A percentile compares a stretch with the other conserved stretches of the same genome.
Evolutionary conservation across 2,888 invertebrate species (phyloP).

Genomic region (Volucella inflata): DNA sequence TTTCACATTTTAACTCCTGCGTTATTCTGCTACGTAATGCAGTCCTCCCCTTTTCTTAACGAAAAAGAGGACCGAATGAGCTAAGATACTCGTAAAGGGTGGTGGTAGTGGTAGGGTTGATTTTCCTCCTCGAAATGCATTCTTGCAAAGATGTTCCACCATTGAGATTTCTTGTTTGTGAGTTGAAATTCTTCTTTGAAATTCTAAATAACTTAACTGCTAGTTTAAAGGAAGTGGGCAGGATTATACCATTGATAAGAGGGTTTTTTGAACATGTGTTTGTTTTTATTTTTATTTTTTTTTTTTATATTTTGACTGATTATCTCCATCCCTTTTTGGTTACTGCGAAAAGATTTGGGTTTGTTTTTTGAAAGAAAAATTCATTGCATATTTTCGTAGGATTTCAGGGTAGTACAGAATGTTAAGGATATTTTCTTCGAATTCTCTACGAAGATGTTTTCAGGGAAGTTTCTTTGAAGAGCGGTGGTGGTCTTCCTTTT

Average conservation of each 20-base stretch:
- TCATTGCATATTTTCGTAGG: constrained; percentile 70
- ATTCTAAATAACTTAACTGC: constrained; percentile 74
- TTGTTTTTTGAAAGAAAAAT: constrained; percentile 65
- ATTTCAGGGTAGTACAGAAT: constrained; percentile 58
- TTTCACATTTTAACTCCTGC: constrained; percentile 41
- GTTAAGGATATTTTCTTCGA: constrained; percentile 65
- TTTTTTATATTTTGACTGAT: constrained; percentile 1
- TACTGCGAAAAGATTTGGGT: constrained; percentile 45
- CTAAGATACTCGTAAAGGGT: not conserved
- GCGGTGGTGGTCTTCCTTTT: constrained; percentile 48
- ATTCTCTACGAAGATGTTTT: constrained; percentile 61
- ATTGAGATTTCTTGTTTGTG: constrained; percentile 69
- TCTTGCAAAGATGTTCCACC: constrained; percentile 61
- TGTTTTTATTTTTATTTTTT: constrained; percentile 26
- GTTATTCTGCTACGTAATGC: constrained; percentile 50
- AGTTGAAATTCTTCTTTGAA: constrained; percentile 72
- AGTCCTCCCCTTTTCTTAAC: constrained; percentile 47
- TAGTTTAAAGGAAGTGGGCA: constrained; percentile 64
- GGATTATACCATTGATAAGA: constrained; percentile 68
- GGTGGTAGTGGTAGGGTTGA: constrained; percentile 27
- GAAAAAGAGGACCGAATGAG: constrained; percentile 34
- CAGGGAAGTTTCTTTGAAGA: not conserved
- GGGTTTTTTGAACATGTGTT: constrained; percentile 45
- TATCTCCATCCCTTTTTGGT: constrained; percentile 40
- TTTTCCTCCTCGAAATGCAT: constrained; percentile 62